phyloP scores from a whole-genome alignment of 1,140 invertebrate genomes.

The Drosophila lacertosa region DNA sequence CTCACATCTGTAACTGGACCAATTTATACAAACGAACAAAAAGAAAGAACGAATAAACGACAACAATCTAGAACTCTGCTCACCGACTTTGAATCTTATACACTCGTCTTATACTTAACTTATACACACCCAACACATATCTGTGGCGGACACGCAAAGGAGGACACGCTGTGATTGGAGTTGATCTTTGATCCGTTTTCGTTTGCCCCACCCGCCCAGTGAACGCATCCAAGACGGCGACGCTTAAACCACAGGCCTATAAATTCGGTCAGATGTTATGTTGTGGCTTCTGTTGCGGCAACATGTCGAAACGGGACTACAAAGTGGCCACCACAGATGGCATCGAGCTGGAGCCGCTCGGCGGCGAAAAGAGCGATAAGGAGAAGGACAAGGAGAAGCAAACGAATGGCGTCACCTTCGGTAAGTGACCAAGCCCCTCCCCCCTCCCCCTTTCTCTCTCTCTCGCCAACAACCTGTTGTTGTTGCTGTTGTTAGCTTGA shows the following conservation, averaged over 20 bases:
- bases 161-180: neutral
- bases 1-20: conserved; percentile 62
- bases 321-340: conserved; percentile 84
- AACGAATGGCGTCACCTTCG: conserved; percentile 83
- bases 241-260: conserved; percentile 70
- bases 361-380: conserved; percentile 82
- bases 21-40: conserved; percentile 55
- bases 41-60: neutral
- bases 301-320: conserved; percentile 84
- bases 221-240: conserved; percentile 62
- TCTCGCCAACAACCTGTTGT: too few species aligned
- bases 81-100: conserved; percentile 36
- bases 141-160: neutral
- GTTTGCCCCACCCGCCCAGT: conserved; percentile 2
- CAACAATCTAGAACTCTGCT: conserved; percentile 22
- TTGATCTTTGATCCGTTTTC: neutral
- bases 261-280: conserved; percentile 84
- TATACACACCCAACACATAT: conserved; percentile 39
- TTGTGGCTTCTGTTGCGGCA: conserved; percentile 84
- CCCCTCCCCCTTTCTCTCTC: too few species aligned
- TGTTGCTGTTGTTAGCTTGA: neutral
- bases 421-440: conserved; percentile 53
- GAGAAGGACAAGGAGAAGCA: conserved; percentile 83
- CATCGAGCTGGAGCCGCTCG: conserved; percentile 83
- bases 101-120: conserved; percentile 35